These are phyloP conservation scores for Cremastobaeus sp. DNA, from an alignment of 2,888 invertebrate species.

Conservation along the genomic window DNA sequence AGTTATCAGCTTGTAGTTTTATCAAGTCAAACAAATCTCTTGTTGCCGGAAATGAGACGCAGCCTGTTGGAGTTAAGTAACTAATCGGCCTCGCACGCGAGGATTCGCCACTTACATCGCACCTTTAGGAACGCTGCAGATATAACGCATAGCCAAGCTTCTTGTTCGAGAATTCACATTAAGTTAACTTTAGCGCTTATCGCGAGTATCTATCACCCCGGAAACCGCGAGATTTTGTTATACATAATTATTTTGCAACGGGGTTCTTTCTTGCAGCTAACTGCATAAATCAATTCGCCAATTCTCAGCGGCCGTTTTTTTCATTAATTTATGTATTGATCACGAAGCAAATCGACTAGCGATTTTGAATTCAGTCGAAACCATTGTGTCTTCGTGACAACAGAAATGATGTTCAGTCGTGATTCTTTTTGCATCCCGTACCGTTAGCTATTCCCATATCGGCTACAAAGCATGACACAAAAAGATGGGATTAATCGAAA, in stretches of 20 bases:
- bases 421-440: conserved; percentile 52
- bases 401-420: conserved; percentile 26
- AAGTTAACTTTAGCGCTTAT: conserved; percentile 49
- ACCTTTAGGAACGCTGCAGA: conserved; percentile 37
- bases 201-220: conserved; percentile 46
- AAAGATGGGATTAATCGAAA: conserved; percentile 46
- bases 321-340: conserved; percentile 23
- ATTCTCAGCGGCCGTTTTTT: conserved; percentile 17
- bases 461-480: conserved; percentile 16
- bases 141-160: conserved; percentile 34
- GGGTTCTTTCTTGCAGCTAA: neutral
- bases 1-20: conserved; percentile 64
- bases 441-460: conserved; percentile 57
- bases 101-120: conserved; percentile 60
- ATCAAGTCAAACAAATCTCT: conserved; percentile 63
- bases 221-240: conserved; percentile 38
- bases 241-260: conserved; percentile 46
- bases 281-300: conserved; percentile 21
- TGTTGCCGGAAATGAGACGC: conserved; percentile 62
- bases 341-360: conserved; percentile 42
- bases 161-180: conserved; percentile 54
- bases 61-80: conserved; percentile 61
- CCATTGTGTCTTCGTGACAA: conserved; percentile 47
- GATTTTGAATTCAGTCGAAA: conserved; percentile 36
- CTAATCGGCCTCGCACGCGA: conserved; percentile 62